Conservation (phyloP, 2,888 invertebrate species). For the Odontocerum albicorne region DNA sequence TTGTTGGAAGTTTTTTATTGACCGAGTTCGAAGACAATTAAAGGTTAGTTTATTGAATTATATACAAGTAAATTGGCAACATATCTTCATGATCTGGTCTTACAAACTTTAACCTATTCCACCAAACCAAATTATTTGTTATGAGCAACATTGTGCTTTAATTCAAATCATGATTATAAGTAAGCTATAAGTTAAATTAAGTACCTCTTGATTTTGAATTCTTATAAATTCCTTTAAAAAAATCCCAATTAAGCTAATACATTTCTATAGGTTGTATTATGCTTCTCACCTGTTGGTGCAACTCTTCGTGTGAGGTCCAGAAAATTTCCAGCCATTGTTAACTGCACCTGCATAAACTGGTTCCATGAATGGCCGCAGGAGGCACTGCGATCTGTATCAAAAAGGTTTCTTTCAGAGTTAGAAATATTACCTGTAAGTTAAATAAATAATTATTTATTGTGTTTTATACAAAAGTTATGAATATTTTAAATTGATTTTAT, state of each 20-base stretch:
- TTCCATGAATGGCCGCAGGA: conserved; percentile 96
- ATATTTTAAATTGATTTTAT: background rate
- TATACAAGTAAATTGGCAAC: no score
- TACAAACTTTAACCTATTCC: no score
- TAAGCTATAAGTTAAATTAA: no score
- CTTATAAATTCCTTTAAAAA: no score
- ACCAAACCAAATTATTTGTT: no score
- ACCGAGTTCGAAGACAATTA: conserved; percentile 76
- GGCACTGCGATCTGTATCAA: conserved; percentile 87
- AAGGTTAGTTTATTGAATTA: conserved; percentile 49
- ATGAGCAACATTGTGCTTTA: no score
- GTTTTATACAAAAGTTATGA: background rate
- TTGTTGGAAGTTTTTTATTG: conserved; percentile 95
- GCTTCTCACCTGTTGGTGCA: conserved; percentile 93
- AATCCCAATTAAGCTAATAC: no score
- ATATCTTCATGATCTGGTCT: no score
- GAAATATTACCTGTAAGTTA: conserved; percentile 67
- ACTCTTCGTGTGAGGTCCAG: conserved; percentile 83
- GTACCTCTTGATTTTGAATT: no score
- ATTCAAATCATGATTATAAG: no score
- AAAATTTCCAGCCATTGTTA: conserved; percentile 92
- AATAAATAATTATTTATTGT: background rate
- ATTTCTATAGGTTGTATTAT: conserved; percentile 70
- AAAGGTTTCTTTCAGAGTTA: conserved; percentile 77
- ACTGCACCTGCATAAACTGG: conserved; percentile 94